Conservation (phyloP, 1,140 invertebrate genomes). For the Tetramorium parvispinum region DNA sequence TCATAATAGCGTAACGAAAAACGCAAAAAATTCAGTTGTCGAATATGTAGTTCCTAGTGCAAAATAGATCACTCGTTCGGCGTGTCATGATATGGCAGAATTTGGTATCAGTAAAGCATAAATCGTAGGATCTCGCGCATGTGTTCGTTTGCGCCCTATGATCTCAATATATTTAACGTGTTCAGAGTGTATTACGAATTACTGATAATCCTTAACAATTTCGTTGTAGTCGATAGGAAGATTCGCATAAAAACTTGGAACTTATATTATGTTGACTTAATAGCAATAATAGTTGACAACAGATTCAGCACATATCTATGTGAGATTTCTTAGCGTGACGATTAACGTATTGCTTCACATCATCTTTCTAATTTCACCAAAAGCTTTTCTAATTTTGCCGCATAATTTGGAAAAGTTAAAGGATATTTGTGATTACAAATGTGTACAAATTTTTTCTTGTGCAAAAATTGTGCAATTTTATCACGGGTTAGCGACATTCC, state of each 20-base stretch:
- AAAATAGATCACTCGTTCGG: constrained; percentile 85
- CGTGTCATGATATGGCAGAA: constrained; percentile 82
- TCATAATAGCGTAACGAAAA: constrained; percentile 54
- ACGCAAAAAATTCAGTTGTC: constrained; percentile 63
- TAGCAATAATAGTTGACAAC: constrained; percentile 60
- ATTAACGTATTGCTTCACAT: constrained; percentile 27
- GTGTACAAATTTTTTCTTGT: not conserved
- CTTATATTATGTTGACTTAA: constrained; percentile 62
- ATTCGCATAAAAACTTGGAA: constrained; percentile 57
- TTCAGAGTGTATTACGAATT: constrained; percentile 62
- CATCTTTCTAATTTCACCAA: not conserved
- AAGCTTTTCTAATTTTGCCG: constrained; percentile 8
- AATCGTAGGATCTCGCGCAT: constrained; percentile 80
- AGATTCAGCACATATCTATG: constrained; percentile 72
- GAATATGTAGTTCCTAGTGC: constrained; percentile 82
- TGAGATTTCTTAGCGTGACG: constrained; percentile 33
- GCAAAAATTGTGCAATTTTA: not conserved
- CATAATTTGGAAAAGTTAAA: not conserved
- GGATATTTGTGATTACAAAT: not conserved
- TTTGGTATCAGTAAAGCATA: constrained; percentile 85
- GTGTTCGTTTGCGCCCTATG: constrained; percentile 46
- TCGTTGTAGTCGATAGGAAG: constrained; percentile 42
- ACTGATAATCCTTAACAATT: constrained; percentile 63
- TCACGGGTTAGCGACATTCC: not conserved
- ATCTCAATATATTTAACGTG: constrained; percentile 46